phyloP scores from a whole-genome alignment of 2,113 vertebrate species.

The Rousettus leschenaultii region DNA sequence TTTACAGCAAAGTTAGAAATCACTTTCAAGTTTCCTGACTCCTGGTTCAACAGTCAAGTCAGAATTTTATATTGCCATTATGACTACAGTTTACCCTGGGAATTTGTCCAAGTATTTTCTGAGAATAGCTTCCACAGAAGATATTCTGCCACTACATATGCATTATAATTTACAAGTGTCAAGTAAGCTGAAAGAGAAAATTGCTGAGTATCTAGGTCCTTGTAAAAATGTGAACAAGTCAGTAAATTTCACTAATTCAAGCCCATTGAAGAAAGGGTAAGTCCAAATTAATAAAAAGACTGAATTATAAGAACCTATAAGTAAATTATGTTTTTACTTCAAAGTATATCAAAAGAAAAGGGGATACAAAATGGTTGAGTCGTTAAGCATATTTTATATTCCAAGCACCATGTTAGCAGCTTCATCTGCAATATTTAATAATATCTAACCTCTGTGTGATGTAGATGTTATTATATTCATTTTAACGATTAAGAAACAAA shows the following conservation, averaged over 20 bases:
- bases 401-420: background rate
- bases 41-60: conserved; percentile 2
- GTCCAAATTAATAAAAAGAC: background rate
- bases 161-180: background rate
- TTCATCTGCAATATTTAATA: background rate
- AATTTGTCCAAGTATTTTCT: background rate
- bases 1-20: background rate
- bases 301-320: background rate
- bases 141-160: background rate
- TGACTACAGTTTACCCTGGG: background rate
- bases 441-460: background rate
- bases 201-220: background rate
- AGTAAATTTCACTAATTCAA: background rate
- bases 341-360: background rate
- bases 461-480: background rate
- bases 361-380: background rate
- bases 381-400: background rate
- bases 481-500: background rate
- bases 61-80: background rate
- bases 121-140: background rate
- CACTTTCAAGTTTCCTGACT: conserved; percentile 5
- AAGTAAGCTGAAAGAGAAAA: background rate
- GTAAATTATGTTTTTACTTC: background rate
- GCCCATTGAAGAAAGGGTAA: background rate
- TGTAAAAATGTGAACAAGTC: background rate